These are phyloP conservation scores for Sciurus vulgaris DNA, from an alignment of 2,797 vertebrate genomes.

Conservation along the genomic window DNA sequence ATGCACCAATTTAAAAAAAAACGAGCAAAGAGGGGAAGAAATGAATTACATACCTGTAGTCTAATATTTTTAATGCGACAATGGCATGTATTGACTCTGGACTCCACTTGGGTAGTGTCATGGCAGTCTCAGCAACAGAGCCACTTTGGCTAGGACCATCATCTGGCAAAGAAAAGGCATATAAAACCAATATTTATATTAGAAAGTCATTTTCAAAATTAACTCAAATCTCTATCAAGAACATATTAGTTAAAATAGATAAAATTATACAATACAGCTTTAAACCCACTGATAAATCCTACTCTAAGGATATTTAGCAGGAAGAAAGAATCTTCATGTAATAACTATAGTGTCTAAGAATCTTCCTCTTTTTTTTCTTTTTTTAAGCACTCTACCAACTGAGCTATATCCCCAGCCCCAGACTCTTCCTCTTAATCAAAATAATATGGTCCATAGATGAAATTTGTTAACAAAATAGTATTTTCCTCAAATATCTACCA, in stretches of 20 bases:
- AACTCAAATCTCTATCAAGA: slow-evolving; percentile 45
- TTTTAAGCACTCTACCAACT: no score
- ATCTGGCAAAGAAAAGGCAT: slow-evolving; percentile 85
- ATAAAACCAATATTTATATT: background rate
- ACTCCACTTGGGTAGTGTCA: slow-evolving; percentile 96
- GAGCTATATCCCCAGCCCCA: no score
- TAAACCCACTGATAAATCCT: background rate
- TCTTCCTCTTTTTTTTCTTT: background rate
- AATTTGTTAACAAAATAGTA: slow-evolving; percentile 6
- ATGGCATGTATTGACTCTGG: slow-evolving; percentile 92
- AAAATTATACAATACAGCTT: background rate
- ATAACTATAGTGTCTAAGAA: slow-evolving; percentile 38
- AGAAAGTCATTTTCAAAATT: slow-evolving; percentile 30
- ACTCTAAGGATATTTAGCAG: slow-evolving; percentile 10
- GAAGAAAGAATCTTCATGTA: background rate
- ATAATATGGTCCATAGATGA: slow-evolving; percentile 21
- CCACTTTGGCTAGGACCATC: slow-evolving; percentile 82
- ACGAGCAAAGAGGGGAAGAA: background rate
- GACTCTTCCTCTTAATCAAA: slow-evolving; percentile 39
- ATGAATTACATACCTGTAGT: slow-evolving; percentile 91
- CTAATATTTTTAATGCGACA: slow-evolving; percentile 91
- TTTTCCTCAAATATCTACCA: slow-evolving; percentile 38
- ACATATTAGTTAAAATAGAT: slow-evolving; percentile 47
- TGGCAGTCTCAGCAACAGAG: slow-evolving; percentile 89
- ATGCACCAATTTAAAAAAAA: no score